Evolutionary conservation across 2,113 vertebrate genomes (phyloP), one percentile per base, ranked within the genome.

Genomic region (Plestiodon gilberti): DNA sequence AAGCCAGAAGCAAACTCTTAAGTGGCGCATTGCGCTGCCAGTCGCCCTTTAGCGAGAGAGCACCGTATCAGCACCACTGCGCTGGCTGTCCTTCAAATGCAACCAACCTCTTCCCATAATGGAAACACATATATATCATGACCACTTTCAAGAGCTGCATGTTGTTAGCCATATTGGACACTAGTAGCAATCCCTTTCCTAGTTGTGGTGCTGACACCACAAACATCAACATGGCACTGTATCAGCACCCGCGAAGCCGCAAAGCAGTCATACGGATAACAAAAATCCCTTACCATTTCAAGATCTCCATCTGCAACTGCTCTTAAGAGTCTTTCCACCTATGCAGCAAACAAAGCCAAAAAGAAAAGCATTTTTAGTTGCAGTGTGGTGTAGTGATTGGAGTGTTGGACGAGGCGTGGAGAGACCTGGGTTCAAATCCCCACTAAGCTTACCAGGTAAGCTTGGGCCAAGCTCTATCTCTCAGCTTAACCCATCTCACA

Each of bases 251-350:
- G 28, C 64, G 81, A 43, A 40, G 22, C 52, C 70, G 83, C 3
- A 89, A 82, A 7, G 6, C 84, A 30, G 10, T 79, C 71, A 83
- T 71, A 23, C 62, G 4, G 25, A 82, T 61, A 74, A 38, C 61
- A 79, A 0, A n/a, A 25, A 83, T 64, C 23, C 93, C 97, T 98
- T 94, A 99, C 99, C 99, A 99, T 99, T 96, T 99, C 98, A 81
- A 98, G 93, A 75, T 99, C 99, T 6, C 97, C 98, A 83, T 99
- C 99, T 33, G 98, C 98, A 79, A 98, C 96, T 0, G 99, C 99
- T 89, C 98, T 96, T 84, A 99, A 93, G 88, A 99, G 97, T 93
- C 99, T 99, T 95, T 99, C 99, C 94, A 99, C 98, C 99, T 99
- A 91, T 30, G 83, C 52, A 93, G 89, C 89, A 90, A 85, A 74